Conservation (phyloP, 1,140 invertebrate species). For the Bombus cullumanus region DNA sequence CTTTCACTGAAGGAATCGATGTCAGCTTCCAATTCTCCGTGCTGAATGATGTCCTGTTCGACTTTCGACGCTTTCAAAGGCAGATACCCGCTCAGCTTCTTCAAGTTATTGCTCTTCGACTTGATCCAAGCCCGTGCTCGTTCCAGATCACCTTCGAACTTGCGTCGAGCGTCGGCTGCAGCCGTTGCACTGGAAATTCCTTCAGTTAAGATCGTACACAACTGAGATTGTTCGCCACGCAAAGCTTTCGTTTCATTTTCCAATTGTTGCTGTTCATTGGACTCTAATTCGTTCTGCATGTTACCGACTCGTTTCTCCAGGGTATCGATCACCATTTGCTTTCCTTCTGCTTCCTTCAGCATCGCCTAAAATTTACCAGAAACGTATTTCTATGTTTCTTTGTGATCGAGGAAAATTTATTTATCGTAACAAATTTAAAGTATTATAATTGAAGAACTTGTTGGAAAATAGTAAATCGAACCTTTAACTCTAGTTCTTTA, state of each 20-base stretch:
- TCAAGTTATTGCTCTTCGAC: conserved; percentile 88
- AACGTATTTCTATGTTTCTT: neutral
- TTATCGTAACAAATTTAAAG: neutral
- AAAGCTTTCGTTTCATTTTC: conserved; percentile 87
- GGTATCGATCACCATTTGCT: conserved; percentile 91
- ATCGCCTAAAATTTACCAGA: conserved; percentile 81
- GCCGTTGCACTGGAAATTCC: conserved; percentile 88
- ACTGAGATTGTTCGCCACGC: conserved; percentile 87
- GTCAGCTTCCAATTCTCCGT: conserved; percentile 89
- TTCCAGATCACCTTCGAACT: conserved; percentile 90
- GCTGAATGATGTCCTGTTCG: conserved; percentile 90
- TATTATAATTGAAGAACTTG: too few species aligned
- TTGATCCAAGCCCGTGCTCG: conserved; percentile 91
- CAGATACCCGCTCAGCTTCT: conserved; percentile 89
- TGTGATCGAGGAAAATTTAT: neutral
- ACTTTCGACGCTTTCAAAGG: conserved; percentile 89
- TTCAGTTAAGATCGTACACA: conserved; percentile 88
- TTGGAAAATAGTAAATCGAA: too few species aligned
- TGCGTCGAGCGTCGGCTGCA: conserved; percentile 87
- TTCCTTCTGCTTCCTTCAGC: conserved; percentile 92
- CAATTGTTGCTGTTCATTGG: conserved; percentile 88
- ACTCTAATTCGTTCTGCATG: conserved; percentile 93
- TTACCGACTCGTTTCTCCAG: conserved; percentile 92
- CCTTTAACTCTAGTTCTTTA: too few species aligned
- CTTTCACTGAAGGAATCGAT: conserved; percentile 91